These are phyloP conservation scores for Pseudochaenichthys georgianus DNA, from an alignment of 2,797 vertebrate species.

Conservation along the genomic window DNA sequence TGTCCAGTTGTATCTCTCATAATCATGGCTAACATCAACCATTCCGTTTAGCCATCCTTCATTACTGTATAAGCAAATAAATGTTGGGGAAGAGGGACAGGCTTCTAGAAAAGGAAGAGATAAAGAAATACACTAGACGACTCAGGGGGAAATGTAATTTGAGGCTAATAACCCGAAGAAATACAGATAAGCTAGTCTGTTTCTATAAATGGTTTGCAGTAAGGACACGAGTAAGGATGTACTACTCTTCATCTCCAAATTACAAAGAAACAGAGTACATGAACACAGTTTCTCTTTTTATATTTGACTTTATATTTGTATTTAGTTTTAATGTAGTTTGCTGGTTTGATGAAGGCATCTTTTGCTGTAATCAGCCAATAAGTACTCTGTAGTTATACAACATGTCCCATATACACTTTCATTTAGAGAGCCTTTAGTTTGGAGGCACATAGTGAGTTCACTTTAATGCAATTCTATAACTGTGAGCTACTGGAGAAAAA, in stretches of 20 bases:
- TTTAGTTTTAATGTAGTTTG: background rate
- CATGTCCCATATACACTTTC: background rate
- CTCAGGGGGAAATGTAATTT: slow-evolving; percentile 40
- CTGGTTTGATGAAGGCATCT: background rate
- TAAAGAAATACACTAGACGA: slow-evolving; percentile 50
- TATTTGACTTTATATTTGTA: background rate
- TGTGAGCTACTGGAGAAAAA: slow-evolving; percentile 1
- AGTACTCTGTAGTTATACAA: background rate
- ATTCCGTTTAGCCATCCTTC: slow-evolving; percentile 12
- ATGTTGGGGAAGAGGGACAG: slow-evolving; percentile 6
- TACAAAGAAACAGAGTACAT: slow-evolving; percentile 11
- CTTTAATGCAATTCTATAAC: background rate
- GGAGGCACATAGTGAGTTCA: background rate
- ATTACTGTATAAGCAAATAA: slow-evolving; percentile 41
- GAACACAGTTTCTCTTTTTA: background rate
- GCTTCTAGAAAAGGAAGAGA: slow-evolving; percentile 52
- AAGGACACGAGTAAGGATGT: slow-evolving; percentile 18
- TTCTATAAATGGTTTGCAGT: slow-evolving; percentile 28
- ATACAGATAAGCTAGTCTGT: slow-evolving; percentile 49
- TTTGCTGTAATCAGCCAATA: background rate
- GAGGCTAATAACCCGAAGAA: slow-evolving; percentile 41
- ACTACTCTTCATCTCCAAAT: background rate
- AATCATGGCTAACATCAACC: slow-evolving; percentile 38
- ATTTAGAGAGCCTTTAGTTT: background rate
- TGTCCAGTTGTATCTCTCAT: slow-evolving; percentile 19